A percentile compares a stretch with the other conserved stretches of the same genome.
These are phyloP conservation scores for Julus scanicus DNA, from an alignment of 2,888 invertebrate species.

Conservation along the genomic window DNA sequence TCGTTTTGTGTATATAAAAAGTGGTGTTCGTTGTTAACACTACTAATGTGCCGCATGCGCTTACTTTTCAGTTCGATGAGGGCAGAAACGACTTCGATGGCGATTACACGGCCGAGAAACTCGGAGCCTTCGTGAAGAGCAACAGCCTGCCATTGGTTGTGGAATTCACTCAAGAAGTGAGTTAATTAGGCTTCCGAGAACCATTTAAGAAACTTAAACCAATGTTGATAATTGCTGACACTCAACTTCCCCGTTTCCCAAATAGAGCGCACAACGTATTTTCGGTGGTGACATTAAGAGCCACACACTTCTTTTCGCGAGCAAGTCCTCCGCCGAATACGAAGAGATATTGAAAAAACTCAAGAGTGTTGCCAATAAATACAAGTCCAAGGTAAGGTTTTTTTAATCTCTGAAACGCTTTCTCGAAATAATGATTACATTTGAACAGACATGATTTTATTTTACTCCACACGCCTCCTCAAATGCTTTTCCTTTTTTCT, in stretches of 20 bases:
- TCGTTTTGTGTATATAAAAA: too few species aligned
- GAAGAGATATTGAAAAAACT: constrained; percentile 83
- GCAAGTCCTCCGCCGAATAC: constrained; percentile 84
- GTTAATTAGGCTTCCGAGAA: neutral
- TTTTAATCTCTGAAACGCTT: neutral
- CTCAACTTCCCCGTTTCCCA: constrained; percentile 50
- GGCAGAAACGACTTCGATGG: constrained; percentile 79
- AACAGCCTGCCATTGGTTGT: constrained; percentile 90
- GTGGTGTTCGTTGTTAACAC: neutral
- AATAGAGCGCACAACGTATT: constrained; percentile 90
- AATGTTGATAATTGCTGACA: neutral
- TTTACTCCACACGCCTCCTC: neutral
- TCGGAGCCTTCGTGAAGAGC: constrained; percentile 85
- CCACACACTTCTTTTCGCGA: constrained; percentile 94
- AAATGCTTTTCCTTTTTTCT: neutral
- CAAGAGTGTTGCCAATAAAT: constrained; percentile 85
- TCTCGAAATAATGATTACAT: neutral
- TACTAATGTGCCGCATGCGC: neutral
- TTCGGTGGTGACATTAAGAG: constrained; percentile 98
- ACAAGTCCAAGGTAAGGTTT: constrained; percentile 79
- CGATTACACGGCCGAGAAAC: constrained; percentile 74
- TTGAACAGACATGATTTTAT: neutral
- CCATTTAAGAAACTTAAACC: neutral
- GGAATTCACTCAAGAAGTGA: constrained; percentile 91
- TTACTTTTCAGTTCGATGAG: constrained; percentile 81